phyloP scores from a whole-genome alignment of 2,113 vertebrate genomes.

The Desmodus rotundus region DNA sequence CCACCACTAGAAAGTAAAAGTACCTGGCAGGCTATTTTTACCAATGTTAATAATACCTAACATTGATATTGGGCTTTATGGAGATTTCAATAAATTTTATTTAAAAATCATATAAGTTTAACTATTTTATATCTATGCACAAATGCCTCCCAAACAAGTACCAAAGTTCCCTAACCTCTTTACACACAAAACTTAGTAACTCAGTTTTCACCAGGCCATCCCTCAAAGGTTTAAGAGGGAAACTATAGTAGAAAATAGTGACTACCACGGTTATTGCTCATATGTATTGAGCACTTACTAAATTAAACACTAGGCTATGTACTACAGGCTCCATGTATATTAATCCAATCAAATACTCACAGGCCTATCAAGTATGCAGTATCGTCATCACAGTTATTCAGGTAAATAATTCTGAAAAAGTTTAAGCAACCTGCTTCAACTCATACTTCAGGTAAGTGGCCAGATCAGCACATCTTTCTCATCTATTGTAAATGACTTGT shows the following conservation, averaged over 20 bases:
- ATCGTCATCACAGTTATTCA: background rate
- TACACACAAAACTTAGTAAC: background rate
- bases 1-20: background rate
- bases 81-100: background rate
- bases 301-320: background rate
- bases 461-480: background rate
- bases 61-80: background rate
- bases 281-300: background rate
- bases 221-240: background rate
- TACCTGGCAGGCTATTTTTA: background rate
- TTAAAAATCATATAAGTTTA: constrained; percentile 1
- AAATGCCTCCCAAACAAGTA: background rate
- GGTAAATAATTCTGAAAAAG: background rate
- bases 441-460: background rate
- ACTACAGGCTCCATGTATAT: background rate
- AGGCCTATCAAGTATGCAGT: no score
- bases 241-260: background rate
- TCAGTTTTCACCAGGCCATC: background rate
- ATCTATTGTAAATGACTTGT: background rate
- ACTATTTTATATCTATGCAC: background rate
- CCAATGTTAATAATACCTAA: background rate
- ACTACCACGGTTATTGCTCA: background rate
- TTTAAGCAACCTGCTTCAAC: background rate
- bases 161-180: background rate
- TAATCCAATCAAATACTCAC: background rate